Percentiles rank a stretch among this genome's conserved stretches.
Conservation (phyloP, 2,888 invertebrate species). For the Syrphus vitripennis region DNA sequence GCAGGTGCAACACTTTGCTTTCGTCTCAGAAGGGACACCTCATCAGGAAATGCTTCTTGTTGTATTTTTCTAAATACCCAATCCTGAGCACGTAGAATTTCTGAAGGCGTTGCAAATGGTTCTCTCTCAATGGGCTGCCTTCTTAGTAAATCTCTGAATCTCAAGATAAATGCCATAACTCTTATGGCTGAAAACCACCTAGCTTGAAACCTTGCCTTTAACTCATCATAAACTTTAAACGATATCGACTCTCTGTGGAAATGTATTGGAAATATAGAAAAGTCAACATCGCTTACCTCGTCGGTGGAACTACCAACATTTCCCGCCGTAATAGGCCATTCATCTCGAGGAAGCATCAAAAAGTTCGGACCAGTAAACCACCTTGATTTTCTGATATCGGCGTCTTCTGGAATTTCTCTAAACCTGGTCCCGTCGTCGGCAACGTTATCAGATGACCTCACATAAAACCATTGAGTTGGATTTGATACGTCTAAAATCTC, state of each 20-base stretch:
- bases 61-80: no score
- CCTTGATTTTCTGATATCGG: background rate
- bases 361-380: background rate
- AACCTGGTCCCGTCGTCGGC: slow-evolving; percentile 6
- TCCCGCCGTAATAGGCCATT: background rate
- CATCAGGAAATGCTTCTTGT: no score
- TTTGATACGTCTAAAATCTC: background rate
- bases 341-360: background rate
- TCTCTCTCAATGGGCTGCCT: no score
- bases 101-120: no score
- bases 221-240: no score
- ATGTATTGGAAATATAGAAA: background rate
- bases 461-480: slow-evolving; percentile 7
- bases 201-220: no score
- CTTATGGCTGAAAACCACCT: no score
- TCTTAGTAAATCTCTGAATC: no score
- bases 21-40: no score
- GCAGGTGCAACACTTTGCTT: background rate
- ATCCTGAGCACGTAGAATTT: no score
- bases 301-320: background rate
- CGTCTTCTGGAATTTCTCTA: background rate
- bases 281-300: background rate
- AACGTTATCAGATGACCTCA: background rate
- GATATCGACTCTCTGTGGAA: background rate
- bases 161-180: no score